phyloP scores from a whole-genome alignment of 2,888 invertebrate genomes.

The Chalcis sispes region DNA sequence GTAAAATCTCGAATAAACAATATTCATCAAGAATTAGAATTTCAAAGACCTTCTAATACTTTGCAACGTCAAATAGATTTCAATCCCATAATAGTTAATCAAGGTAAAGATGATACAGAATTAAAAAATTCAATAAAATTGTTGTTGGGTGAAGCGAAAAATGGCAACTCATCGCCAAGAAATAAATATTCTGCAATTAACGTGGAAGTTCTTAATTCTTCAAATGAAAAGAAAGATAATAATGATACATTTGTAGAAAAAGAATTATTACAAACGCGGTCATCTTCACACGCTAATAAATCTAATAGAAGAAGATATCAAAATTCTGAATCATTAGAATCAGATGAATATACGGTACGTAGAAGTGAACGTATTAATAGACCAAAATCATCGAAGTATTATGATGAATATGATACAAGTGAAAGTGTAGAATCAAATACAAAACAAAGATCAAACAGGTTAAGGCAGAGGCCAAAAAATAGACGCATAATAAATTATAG shows the following conservation, averaged over 20 bases:
- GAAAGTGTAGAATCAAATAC: conserved; percentile 43
- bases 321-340: conserved; percentile 34
- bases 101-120: neutral
- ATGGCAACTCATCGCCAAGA: conserved; percentile 17
- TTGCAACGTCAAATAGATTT: neutral
- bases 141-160: conserved; percentile 22
- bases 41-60: neutral
- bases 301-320: conserved; percentile 27
- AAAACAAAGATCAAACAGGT: conserved; percentile 42
- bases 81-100: neutral
- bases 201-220: conserved; percentile 6
- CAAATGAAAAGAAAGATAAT: neutral
- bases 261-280: conserved; percentile 50
- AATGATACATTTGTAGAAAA: conserved; percentile 30
- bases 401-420: conserved; percentile 52
- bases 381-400: conserved; percentile 43
- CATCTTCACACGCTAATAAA: conserved; percentile 54
- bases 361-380: conserved; percentile 43
- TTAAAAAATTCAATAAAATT: conserved; percentile 34
- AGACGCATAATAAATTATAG: conserved; percentile 36
- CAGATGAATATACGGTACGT: conserved; percentile 49
- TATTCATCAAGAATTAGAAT: neutral
- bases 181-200: conserved; percentile 7
- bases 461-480: conserved; percentile 40
- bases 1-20: neutral